Conservation (phyloP, 2,797 vertebrate species). For the Premnoplex brunnescens region DNA sequence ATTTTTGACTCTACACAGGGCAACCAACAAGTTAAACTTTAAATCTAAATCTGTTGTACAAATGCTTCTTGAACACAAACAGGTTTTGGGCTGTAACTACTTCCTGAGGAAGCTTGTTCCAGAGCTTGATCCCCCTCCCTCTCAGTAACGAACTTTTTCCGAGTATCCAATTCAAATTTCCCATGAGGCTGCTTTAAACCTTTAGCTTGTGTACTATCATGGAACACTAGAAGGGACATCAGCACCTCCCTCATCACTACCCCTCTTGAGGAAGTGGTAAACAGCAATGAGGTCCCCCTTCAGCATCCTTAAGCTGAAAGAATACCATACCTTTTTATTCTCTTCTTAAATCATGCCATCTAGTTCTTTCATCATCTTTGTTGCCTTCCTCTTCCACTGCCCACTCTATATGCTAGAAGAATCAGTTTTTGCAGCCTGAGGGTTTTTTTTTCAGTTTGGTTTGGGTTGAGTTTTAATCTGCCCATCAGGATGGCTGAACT, state of each 20-base stretch:
- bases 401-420: not conserved
- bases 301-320: not conserved
- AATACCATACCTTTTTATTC: fast-evolving
- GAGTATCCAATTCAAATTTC: not conserved
- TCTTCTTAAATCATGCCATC: not conserved
- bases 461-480: not conserved
- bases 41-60: not conserved
- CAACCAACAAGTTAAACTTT: not conserved
- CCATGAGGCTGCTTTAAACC: not conserved
- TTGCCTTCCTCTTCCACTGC: not conserved
- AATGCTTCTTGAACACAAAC: not conserved
- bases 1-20: not conserved
- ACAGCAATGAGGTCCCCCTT: not conserved
- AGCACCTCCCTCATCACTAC: not conserved
- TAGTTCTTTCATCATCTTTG: not conserved
- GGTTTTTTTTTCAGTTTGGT: not conserved
- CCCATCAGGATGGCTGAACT: not conserved
- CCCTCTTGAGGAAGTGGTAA: not conserved
- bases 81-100: fast-evolving
- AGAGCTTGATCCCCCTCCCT: not conserved
- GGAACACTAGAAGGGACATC: fast-evolving
- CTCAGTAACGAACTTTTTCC: not conserved
- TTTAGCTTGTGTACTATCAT: not conserved
- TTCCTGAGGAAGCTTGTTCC: not conserved
- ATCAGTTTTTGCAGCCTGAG: not conserved